Base-by-base conservation (phyloP, 2,888 invertebrate genomes). In the Teleiodes luculella region DNA sequence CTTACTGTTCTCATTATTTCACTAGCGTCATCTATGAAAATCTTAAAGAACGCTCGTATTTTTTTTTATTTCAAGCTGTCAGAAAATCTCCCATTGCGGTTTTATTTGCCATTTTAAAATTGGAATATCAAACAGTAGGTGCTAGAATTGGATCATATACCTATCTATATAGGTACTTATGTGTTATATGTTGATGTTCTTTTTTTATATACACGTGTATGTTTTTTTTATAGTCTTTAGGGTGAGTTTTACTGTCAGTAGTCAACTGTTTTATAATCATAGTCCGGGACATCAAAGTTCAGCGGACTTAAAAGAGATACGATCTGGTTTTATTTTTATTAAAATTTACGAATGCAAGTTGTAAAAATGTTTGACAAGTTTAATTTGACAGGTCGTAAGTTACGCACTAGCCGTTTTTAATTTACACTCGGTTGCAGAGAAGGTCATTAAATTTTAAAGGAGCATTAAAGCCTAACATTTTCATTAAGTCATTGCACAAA, bases 111-210 rank as follows among this genome's bases (percentile, higher is more conserved):
- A 36, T 52, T 18, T n/a, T n/a, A n/a, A n/a, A n/a, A n/a, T n/a
- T n/a, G n/a, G n/a, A 52, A 55, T 39, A 35, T 37, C 31, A 41
- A 39, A 49, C 47, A n/a, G 31, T 18, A 14, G 51, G 57, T 56
- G 57, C 57, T 59, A 59, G 55, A 54, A 52, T 46, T n/a, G 39
- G 36, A 53, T 53, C 54, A 55, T 58, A 55, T 53, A 55, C 24
- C 54, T 39, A 45, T 52, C 55, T 58, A 57, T 58, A 61, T 57
- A 58, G 45, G 53, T 50, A 56, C 52, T 52, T 52, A 55, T 48
- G 10, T 14, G 39, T 20, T 20, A 54, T 24, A 48, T 48, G 48
- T 35, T 35, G 35, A 48, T 48, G 48, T 48, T 35, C 20, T 48
- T 48, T 43, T 39, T 14, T 24, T 24, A 24, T n/a, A 24, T 47